Evolutionary conservation across 2,113 vertebrate genomes (phyloP), one percentile per base, ranked within the genome.

Genomic region (Hippolais icterina): DNA sequence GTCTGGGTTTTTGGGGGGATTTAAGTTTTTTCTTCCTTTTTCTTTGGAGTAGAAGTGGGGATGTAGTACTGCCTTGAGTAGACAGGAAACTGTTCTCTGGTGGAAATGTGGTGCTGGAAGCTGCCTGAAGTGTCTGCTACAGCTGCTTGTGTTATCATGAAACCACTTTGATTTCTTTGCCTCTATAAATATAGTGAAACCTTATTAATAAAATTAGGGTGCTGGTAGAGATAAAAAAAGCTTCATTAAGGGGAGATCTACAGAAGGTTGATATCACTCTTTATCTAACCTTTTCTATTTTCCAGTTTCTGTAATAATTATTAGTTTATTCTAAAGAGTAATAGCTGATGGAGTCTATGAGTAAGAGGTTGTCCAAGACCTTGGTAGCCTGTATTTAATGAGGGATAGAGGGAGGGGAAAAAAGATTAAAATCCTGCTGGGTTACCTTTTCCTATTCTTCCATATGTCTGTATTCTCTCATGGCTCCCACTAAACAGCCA

Each of bases 391-490:
- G 5, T 41, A 8, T 47, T 80, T 53, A 74, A 35, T 5, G 3
- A 16, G 18, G 5, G 11, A 5, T 54, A 17, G 23, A 31, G 54
- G 5, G n/a, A n/a, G n/a, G 5, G 6, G 7, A 29, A 23, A 15
- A 35, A 59, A 10, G 6, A 11, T 68, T 1, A 2, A 12, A 72
- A 25, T 72, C 27, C 25, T 35, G 3, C 9, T 52, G 21, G 12
- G 4, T 79, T 56, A 39, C 12, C 7, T 52, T 75, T 71, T 54
- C 7, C 8, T 54, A 0, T 35, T 17, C 12, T 54, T 81, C 27
- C 15, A 4, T 4, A 5, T 37, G 4, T 83, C 16, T 6, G 69
- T 47, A 39, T 20, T 11, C 15, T 46, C 8, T 42, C 2, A 0
- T 18, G 19, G 27, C 6, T 84, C 15, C 19, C 4, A 5, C 28